Percentiles rank a stretch among this genome's conserved stretches.
phyloP scores from a whole-genome alignment of 2,888 invertebrate species.

The Tholera decimalis region DNA sequence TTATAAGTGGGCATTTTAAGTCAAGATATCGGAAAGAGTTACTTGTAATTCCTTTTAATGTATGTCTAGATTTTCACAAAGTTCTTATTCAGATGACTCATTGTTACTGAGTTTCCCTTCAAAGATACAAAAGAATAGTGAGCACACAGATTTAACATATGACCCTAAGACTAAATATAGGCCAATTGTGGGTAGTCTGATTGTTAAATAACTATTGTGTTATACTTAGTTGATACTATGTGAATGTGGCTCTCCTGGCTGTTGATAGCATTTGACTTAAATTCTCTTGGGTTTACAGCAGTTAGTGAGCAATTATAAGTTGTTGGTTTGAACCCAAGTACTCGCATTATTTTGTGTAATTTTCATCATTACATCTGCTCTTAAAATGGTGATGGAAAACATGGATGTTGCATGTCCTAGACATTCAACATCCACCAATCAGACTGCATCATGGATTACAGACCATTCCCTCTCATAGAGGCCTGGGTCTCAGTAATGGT shows the following conservation, averaged over 20 bases:
- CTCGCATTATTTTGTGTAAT: too few relatives aligned
- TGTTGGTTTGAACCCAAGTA: too few relatives aligned
- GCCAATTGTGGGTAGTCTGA: constrained; percentile 19
- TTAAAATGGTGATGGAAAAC: too few relatives aligned
- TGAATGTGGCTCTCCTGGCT: not conserved
- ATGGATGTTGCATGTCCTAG: too few relatives aligned
- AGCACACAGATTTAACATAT: constrained; percentile 8
- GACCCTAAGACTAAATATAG: constrained; percentile 8
- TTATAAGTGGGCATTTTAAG: too few relatives aligned
- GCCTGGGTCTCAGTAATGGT: too few relatives aligned
- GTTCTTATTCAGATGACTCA: not conserved
- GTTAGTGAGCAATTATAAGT: too few relatives aligned
- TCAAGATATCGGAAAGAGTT: too few relatives aligned
- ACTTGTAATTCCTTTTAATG: not conserved
- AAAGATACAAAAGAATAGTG: constrained; percentile 18
- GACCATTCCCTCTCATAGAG: too few relatives aligned
- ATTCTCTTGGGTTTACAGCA: not conserved
- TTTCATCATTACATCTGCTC: too few relatives aligned
- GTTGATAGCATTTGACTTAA: not conserved
- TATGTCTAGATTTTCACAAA: not conserved
- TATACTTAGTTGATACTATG: not conserved
- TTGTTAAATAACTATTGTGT: constrained; percentile 5
- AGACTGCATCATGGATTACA: too few relatives aligned
- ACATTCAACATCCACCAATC: too few relatives aligned
- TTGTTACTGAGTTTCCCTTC: constrained; percentile 4